A percentile compares a stretch with the other conserved stretches of the same genome.
phyloP scores from a whole-genome alignment of 2,113 vertebrate species.

The Xiphophorus maculatus region DNA sequence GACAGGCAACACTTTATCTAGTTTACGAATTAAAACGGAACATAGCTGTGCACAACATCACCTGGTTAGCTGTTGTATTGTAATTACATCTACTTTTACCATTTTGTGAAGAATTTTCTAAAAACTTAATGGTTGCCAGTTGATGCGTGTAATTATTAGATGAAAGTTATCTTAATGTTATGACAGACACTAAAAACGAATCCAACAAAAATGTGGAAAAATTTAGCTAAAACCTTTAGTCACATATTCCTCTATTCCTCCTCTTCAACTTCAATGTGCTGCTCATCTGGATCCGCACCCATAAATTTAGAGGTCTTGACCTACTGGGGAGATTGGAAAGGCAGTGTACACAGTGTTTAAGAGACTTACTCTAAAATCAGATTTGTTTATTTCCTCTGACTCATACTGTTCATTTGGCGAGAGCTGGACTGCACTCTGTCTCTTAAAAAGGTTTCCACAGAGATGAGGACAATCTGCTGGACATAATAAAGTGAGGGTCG shows the following conservation, averaged over 20 bases:
- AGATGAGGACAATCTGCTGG: conserved; percentile 28
- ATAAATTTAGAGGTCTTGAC: conserved; percentile 22
- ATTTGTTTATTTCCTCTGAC: conserved; percentile 59
- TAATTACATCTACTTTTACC: conserved; percentile 12
- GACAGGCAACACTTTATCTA: neutral
- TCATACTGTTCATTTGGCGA: conserved; percentile 30
- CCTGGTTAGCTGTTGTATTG: conserved; percentile 1
- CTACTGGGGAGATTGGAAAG: conserved; percentile 4
- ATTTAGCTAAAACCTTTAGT: neutral
- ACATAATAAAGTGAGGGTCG: conserved; percentile 31
- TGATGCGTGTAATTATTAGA: conserved; percentile 7
- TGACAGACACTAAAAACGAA: conserved; percentile 44
- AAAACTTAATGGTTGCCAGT: conserved; percentile 3
- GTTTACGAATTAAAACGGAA: conserved; percentile 2
- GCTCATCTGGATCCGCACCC: neutral
- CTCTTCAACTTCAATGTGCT: neutral
- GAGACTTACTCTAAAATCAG: conserved; percentile 47
- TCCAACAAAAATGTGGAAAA: conserved; percentile 22
- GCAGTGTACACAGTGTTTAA: conserved; percentile 33
- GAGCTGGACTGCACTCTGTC: conserved; percentile 12
- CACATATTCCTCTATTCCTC: neutral
- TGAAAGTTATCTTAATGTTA: conserved; percentile 21
- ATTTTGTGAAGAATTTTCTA: conserved; percentile 11
- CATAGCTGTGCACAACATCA: conserved; percentile 1
- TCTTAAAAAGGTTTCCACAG: conserved; percentile 37